Evolutionary conservation across 2,888 invertebrate genomes (phyloP), one percentile per base, ranked within the genome.

Genomic region (Tiphia femorata): DNA sequence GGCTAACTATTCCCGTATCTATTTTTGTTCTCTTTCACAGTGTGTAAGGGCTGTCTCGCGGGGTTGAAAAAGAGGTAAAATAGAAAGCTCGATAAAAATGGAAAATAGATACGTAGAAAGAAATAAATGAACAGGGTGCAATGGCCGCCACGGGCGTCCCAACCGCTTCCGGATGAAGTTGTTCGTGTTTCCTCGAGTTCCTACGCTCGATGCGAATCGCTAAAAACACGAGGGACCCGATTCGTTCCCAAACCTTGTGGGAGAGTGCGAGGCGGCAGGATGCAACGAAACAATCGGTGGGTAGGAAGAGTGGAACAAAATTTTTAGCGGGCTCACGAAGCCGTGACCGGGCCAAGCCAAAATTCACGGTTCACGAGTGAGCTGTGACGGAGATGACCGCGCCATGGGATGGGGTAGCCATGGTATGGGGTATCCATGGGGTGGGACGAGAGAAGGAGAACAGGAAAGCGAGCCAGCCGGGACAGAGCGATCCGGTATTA

Each of bases 281-380:
- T 78, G 74, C 76, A 64, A 72, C 70, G 76, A 75, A 76, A 79
- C 78, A 79, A 79, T 79, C 70, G 76, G 64, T 66, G 71, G 54
- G 63, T 70, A 73, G 73, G 70, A 73, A 71, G 72, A 72, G 62
- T 62, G 67, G 60, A 58, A 38, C 59, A 67, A 72, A 74, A 70
- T 71, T 68, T 77, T 75, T 62, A 72, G 71, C 67, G 63, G 65
- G 72, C 63, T 67, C 76, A 76, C 73, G 71, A 64, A 69, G 46
- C 78, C 78, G 78, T 78, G 75, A 78, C 76, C 69, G 62, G 50
- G 59, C 58, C 65, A 42, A 44, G 68, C 67, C 58, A 58, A 74
- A 73, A 73, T 70, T 72, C 64, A 53, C 58, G 49, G 48, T 51
- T 47, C 53, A n/a, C 33, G 43, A n/a, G n/a, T n/a, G n/a, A n/a